Evolutionary conservation across 64 coral and sea anemone genomes (phyloP), one percentile per base, ranked within the genome.

Genomic region (Porites lutea): DNA sequence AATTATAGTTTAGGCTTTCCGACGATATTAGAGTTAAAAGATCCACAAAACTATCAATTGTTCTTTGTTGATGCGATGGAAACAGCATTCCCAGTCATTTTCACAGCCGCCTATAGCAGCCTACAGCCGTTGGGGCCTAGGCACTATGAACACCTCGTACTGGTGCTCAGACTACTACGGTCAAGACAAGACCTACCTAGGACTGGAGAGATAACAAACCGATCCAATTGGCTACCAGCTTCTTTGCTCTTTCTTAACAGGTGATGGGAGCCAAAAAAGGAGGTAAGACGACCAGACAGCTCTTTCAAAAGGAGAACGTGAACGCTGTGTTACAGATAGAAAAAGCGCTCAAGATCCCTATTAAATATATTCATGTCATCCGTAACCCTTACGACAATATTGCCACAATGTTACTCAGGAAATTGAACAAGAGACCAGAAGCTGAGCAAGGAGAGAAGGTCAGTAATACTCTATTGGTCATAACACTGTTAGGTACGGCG

Each of bases 331-430:
- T 72, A 37, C 45, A 86, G 13, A 92, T 98, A 58, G 76, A 92
- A 23, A 20, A 79, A 51, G 47, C 57, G 5, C 63, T 98, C 4
- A 86, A 93, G 1, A 55, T 96, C 12, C 90, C 93, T 4, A 63
- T 98, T 4, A 98, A 98, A 48, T 90, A 90, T 77, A 71, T 98
- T 4, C 96, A 98, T 20, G 93, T 98, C 19, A 78, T 98, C 21
- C 65, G 96, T 54, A 98, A 98, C 48, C 96, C 96, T 87, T 95
- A 90, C 66, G 96, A 98, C 67, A 98, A 98, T 69, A 95, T 98
- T 50, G 94, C 96, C 19, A 98, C 96, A 2, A 98, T 98, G 96
- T 20, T 98, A n/a, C 87, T 95, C 18, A 90, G 93, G 62, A 86
- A 80, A 0, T 19, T 95, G 73, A 87, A 88, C 50, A 90, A 90